Conservation (phyloP, 1,140 invertebrate species). For the Sipha flava region DNA sequence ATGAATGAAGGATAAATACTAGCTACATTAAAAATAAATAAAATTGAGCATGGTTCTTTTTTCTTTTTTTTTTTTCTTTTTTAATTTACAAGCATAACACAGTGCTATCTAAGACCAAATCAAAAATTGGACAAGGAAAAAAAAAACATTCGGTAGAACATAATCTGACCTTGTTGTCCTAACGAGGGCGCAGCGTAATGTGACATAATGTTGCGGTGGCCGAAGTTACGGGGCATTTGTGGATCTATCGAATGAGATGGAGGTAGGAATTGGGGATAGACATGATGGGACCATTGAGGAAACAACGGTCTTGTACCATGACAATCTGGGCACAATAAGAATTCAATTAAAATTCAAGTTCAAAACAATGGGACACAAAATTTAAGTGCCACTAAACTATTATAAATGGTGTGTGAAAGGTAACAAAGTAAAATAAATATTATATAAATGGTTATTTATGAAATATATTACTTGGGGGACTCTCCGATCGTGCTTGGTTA, state of each 20-base stretch:
- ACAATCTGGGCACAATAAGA: conserved; percentile 28
- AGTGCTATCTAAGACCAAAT: not conserved
- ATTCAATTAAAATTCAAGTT: conserved; percentile 7
- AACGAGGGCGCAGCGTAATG: conserved; percentile 33
- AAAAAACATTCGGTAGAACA: conserved; percentile 23
- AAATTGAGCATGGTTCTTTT: not conserved
- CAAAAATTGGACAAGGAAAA: conserved; percentile 40
- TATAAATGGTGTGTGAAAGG: not conserved
- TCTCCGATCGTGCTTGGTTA: conserved; percentile 37
- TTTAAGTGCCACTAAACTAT: conserved; percentile 29
- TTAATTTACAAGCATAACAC: not conserved
- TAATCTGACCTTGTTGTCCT: conserved; percentile 33
- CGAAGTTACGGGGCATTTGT: conserved; percentile 41
- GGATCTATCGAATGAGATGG: conserved; percentile 63
- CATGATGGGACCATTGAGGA: conserved; percentile 85
- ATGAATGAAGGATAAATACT: not conserved
- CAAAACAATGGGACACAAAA: conserved; percentile 12
- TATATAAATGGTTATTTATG: not conserved
- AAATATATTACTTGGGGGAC: conserved; percentile 52
- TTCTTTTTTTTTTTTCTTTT: not conserved
- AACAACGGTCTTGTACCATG: conserved; percentile 60
- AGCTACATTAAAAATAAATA: conserved; percentile 5
- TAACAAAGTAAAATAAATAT: not conserved
- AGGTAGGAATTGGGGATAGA: conserved; percentile 82
- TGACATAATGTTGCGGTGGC: conserved; percentile 37